Conservation (phyloP, 2,797 vertebrate species). For the Cercopithecus hamlyni region DNA sequence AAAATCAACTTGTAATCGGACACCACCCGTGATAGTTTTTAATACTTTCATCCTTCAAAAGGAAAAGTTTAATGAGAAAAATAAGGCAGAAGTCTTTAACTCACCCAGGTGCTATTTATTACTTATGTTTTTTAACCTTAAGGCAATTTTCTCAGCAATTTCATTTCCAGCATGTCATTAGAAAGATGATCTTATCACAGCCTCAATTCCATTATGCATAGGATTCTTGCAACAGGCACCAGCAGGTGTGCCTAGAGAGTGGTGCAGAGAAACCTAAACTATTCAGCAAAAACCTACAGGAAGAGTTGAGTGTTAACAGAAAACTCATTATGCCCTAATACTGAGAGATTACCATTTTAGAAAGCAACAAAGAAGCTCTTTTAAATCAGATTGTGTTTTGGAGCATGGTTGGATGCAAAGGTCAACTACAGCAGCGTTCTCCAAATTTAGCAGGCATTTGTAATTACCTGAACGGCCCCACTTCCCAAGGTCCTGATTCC, state of each 20-base stretch:
- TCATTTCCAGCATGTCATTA: not conserved
- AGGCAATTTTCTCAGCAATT: not conserved
- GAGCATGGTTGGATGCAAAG: not conserved
- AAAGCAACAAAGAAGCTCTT: not conserved
- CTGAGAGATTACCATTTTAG: not conserved
- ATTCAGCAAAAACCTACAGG: not conserved
- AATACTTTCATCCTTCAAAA: not conserved
- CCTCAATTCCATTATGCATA: not conserved
- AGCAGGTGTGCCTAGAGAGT: not conserved
- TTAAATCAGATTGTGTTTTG: not conserved
- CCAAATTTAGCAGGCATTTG: fast-evolving
- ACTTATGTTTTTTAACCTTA: not conserved
- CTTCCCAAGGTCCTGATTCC: fast-evolving
- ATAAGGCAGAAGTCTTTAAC: not conserved
- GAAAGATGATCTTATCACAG: not conserved
- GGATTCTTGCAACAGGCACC: not conserved
- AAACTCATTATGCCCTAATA: not conserved
- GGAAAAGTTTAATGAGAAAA: not conserved
- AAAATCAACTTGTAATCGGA: not conserved
- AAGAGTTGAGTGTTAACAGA: not conserved
- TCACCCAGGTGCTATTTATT: not conserved
- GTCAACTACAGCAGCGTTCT: not conserved
- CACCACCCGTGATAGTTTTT: not conserved
- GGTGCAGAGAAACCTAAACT: not conserved
- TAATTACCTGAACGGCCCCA: too few species aligned